phyloP scores from a whole-genome alignment of 2,113 vertebrate species.

The Chionis minor region DNA sequence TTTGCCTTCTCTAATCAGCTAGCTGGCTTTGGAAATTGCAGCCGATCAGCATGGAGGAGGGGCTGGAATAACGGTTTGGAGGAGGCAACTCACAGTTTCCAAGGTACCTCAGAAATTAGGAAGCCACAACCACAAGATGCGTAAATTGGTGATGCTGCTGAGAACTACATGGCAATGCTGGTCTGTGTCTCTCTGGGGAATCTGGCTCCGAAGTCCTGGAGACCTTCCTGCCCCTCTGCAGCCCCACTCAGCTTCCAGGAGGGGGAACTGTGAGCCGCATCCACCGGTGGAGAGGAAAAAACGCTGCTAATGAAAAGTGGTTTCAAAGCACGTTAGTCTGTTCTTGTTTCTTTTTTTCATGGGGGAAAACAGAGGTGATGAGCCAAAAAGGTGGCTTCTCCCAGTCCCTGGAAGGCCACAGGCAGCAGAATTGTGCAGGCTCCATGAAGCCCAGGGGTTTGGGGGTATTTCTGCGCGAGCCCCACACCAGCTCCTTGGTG shows the following conservation, averaged over 20 bases:
- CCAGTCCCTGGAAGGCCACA: background rate
- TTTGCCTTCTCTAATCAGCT: conserved; percentile 46
- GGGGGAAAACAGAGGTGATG: background rate
- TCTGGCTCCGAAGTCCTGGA: background rate
- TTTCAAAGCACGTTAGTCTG: background rate
- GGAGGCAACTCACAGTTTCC: background rate
- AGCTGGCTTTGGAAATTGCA: background rate
- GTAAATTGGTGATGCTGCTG: background rate
- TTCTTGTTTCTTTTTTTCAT: background rate
- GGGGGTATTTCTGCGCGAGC: background rate
- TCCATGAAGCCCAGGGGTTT: background rate
- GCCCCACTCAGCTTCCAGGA: background rate
- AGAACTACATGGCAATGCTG: background rate
- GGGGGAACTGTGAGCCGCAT: background rate
- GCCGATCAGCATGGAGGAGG: background rate
- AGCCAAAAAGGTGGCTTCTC: background rate
- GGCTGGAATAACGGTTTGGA: background rate
- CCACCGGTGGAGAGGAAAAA: background rate
- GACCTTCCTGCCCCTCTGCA: background rate
- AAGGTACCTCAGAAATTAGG: background rate
- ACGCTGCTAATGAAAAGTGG: background rate
- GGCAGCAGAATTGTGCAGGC: background rate
- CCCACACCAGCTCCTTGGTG: accelerated
- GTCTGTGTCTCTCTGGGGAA: background rate
- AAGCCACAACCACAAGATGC: background rate